Base-by-base conservation (phyloP, 2,113 vertebrate genomes). In the Pseudopipra pipra region DNA sequence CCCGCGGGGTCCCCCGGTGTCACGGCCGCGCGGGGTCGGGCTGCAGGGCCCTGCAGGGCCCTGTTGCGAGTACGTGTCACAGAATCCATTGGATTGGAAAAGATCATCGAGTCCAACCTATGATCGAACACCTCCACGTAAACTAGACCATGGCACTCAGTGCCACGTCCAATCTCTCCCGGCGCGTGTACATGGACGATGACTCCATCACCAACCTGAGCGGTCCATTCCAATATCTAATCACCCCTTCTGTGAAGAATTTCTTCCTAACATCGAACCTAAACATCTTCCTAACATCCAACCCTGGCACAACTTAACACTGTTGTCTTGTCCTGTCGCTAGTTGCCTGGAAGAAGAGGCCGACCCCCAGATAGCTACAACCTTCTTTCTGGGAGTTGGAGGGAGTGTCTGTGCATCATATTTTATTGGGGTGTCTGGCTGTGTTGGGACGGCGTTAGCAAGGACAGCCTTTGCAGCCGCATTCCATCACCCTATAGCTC, bases 401-500 rank as follows among this genome's bases (percentile, higher is more conserved):
- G 23, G 27, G 14, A 30, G 25, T 15, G 16, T 20, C 18, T 62
- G 28, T 55, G 14, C n/a, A 18, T 52, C 2, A 1, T 33, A 3
- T 43, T 54, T 37, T 16, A 6, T 3, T 22, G 11, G 19, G 44
- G 22, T 49, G n/a, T 43, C 14, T 7, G 1, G 4, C 18, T 28
- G 24, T 10, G 6, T 18, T 15, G 11, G 35, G 22, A 2, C 9
- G 2, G 19, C 8, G 24, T n/a, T 6, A 3, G 25, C 1, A 22
- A 24, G 19, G 19, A 3, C 14, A 17, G 73, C 25, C 14, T 4
- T 24, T 24, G 28, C 41, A 51, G 43, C 12, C 33, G 6, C 10
- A 0, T 9, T 8, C 11, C 19, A 1, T 15, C 0, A 0, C 51
- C 8, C 0, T 3, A 6, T 20, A 30, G 46, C 25, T 12, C 7